Evolutionary conservation across 1,140 invertebrate genomes (phyloP), one percentile per base, ranked within the genome.

Genomic region (Nasonia vitripennis): DNA sequence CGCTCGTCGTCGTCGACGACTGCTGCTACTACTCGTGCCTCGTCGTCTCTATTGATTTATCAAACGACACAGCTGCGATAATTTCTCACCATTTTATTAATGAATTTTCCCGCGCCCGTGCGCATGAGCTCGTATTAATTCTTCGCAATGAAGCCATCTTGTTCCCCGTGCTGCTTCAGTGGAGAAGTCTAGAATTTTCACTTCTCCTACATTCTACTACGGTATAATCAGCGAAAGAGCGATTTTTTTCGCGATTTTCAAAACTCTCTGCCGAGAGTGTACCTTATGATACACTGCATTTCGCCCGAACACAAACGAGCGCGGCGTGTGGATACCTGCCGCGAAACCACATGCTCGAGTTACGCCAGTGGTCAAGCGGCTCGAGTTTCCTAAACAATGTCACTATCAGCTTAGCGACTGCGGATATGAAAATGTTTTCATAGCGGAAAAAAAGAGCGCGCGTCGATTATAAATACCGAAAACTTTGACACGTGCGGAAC

Each of bases 11-110:
- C 48, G 48, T 51, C 31, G 4, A 17, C 41, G 10, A 45, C 48
- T 51, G 48, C 48, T 45, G 41, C 41, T 45, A 9, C 41, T 45
- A 10, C 41, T 45, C 34, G 34, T 37, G 41, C 48, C 12, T 23
- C 75, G 31, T 37, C 27, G 27, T 5, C n/a, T 48, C 17, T 68
- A 80, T 80, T 80, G 78, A 80, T 80, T 80, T 68, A 68, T 80
- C 78, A 78, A 78, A 55, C 51, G 45, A 78, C 62, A 34, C 27
- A 80, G 62, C 12, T 10, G 31, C 23, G 20, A 41, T 20, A 41
- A 68, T 80, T 68, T 23, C 55, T 68, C 31, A 48, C 77, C 23
- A 17, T 78, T 55, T 27, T 55, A 7, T 78, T 78, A 55, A 78
- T 78, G 45, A 55, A 78, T 31, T 78, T 31, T 45, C 20, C 48